Conservation (phyloP, 2,113 vertebrate genomes). For the Lampris incognitus region DNA sequence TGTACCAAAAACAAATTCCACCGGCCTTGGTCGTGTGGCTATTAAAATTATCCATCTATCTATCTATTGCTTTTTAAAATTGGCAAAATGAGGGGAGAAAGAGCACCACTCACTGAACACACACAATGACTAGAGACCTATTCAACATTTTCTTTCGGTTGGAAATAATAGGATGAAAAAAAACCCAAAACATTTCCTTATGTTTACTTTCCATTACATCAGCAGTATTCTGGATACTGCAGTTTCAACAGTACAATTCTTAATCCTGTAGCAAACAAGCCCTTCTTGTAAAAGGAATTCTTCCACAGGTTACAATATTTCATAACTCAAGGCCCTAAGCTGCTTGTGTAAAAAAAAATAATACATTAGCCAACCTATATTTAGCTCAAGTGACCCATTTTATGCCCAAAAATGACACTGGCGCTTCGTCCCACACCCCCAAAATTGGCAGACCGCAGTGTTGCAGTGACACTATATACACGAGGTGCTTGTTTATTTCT, state of each 20-base stretch:
- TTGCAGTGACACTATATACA: neutral
- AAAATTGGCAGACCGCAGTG: neutral
- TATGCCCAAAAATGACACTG: neutral
- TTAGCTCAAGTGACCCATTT: neutral
- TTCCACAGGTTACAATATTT: no score
- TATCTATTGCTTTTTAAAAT: neutral
- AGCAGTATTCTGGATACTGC: conserved; percentile 27
- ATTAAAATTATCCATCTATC: no score
- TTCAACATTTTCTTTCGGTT: conserved; percentile 33
- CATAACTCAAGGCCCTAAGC: neutral
- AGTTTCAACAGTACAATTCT: conserved; percentile 21
- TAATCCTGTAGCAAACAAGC: conserved; percentile 21
- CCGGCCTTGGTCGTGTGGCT: no score
- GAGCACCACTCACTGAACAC: conserved; percentile 17
- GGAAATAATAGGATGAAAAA: conserved; percentile 32
- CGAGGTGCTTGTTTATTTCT: conserved; percentile 7
- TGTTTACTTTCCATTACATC: conserved; percentile 43
- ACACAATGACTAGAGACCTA: conserved; percentile 1
- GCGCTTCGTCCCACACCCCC: no score
- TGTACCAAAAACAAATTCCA: no score
- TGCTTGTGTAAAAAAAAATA: no score
- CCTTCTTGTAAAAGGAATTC: no score
- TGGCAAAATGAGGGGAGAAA: conserved; percentile 4
- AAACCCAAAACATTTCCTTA: neutral
- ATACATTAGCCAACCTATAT: no score